Conservation (phyloP, 2,113 vertebrate species). For the Serranochromis macrocephalus region DNA sequence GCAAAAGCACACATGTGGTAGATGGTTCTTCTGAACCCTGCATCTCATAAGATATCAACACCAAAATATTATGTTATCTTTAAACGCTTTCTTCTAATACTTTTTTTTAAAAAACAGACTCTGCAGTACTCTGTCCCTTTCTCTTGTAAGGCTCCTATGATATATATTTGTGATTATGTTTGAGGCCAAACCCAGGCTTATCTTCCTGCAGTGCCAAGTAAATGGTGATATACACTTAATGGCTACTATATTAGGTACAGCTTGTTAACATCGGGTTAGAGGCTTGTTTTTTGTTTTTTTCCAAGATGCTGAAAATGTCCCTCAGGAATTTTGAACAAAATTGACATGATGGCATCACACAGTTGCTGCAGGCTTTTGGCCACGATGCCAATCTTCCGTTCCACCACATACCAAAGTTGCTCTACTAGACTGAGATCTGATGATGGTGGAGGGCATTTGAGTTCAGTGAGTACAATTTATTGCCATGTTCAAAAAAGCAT, state of each 20-base stretch:
- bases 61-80: background rate
- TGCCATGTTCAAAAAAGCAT: background rate
- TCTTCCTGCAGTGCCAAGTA: background rate
- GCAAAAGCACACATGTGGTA: background rate
- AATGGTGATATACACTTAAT: background rate
- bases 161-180: constrained; percentile 30
- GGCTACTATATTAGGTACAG: background rate
- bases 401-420: background rate
- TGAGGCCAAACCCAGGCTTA: background rate
- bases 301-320: background rate
- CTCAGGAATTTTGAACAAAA: background rate
- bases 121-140: background rate
- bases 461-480: background rate
- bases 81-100: background rate
- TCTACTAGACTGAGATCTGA: background rate
- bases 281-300: background rate
- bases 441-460: background rate
- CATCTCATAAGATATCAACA: background rate
- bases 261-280: background rate
- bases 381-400: background rate
- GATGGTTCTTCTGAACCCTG: background rate
- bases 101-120: background rate
- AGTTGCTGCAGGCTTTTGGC: background rate
- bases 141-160: constrained; percentile 1
- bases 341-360: background rate